Evolutionary conservation across 2,797 vertebrate genomes (phyloP).

Genomic region (Lophotriccus pileatus): DNA sequence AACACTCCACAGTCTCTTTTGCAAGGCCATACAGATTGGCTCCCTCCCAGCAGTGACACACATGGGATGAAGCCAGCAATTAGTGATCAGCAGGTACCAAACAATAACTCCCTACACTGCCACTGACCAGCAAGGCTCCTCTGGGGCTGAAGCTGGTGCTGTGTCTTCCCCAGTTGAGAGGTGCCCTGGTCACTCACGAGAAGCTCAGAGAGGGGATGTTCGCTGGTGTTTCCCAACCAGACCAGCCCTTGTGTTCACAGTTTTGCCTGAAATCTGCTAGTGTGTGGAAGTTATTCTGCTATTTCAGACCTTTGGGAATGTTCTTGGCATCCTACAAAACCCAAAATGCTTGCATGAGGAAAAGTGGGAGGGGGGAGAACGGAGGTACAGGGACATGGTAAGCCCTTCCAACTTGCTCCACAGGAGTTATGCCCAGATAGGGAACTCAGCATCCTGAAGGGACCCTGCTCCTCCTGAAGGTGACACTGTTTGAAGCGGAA

Average conservation of each 20-base stretch:
- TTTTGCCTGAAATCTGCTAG: not conserved
- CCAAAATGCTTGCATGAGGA: not conserved
- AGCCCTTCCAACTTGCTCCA: fast-evolving
- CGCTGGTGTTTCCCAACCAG: not conserved
- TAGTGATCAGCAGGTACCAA: slow-evolving; percentile 14
- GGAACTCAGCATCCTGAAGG: not conserved
- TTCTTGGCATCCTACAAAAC: not conserved
- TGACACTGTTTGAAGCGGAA: not conserved
- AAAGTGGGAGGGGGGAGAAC: not conserved
- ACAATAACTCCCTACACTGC: not conserved
- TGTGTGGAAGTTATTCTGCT: not conserved
- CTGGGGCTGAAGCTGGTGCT: fast-evolving
- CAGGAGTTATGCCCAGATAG: fast-evolving
- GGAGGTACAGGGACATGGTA: not conserved
- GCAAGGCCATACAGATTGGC: not conserved
- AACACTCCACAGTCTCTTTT: slow-evolving; percentile 19
- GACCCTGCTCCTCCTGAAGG: not conserved
- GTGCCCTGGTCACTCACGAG: fast-evolving
- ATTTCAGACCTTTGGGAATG: not conserved
- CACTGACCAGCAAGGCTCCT: fast-evolving
- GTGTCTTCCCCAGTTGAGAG: fast-evolving
- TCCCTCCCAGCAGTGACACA: slow-evolving; percentile 6
- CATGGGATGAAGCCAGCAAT: not conserved
- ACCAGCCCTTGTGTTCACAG: not conserved
- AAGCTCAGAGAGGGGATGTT: fast-evolving